Conservation (phyloP, 2,888 invertebrate species). For the Zaprionus obscuricornis region DNA sequence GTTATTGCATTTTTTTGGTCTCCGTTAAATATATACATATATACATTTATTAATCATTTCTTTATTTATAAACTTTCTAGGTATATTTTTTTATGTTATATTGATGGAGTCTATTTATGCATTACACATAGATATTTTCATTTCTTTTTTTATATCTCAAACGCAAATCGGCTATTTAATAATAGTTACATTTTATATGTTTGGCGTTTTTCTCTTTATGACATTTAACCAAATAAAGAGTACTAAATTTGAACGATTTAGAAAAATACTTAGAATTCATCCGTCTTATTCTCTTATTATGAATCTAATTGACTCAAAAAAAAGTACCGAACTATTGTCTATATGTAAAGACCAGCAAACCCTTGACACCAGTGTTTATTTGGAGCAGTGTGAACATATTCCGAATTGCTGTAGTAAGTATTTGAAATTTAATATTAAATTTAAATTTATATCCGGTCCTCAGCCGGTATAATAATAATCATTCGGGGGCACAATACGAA, state of each 20-base stretch:
- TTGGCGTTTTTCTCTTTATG: conserved; percentile 34
- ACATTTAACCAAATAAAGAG: neutral
- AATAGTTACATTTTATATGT: conserved; percentile 21
- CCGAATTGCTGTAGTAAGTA: conserved; percentile 58
- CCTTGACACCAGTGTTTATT: conserved; percentile 36
- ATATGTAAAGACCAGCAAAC: conserved; percentile 41
- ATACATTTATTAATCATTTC: too few species aligned
- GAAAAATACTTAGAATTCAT: neutral
- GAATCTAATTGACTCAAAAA: conserved; percentile 18
- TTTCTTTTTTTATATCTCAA: conserved; percentile 29
- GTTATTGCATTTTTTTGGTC: too few species aligned
- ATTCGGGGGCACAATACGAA: too few species aligned
- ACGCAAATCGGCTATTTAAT: conserved; percentile 25
- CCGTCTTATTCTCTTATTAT: conserved; percentile 34
- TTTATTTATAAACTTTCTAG: too few species aligned
- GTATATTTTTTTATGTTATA: conserved; percentile 8
- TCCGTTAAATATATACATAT: too few species aligned
- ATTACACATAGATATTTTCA: conserved; percentile 30
- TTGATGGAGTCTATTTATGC: conserved; percentile 30
- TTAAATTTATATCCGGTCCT: too few species aligned
- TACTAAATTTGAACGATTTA: neutral
- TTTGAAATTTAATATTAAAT: too few species aligned
- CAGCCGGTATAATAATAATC: too few species aligned
- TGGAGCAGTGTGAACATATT: conserved; percentile 34
- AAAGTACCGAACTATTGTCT: neutral